These are phyloP conservation scores for Abscondita cerata DNA, from an alignment of 2,888 invertebrate species.

Conservation along the genomic window DNA sequence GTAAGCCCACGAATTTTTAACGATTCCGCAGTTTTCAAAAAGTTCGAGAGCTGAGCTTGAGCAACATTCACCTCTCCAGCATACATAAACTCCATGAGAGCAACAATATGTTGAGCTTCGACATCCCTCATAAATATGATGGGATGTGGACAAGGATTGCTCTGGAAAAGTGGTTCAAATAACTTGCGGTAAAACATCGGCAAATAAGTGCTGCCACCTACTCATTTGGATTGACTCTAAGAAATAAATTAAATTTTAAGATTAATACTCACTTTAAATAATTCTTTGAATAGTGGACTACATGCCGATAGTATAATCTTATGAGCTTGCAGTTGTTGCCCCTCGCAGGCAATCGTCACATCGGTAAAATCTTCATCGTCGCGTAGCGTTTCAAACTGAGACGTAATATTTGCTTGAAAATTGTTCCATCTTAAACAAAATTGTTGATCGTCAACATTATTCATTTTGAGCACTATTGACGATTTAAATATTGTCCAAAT, in stretches of 20 bases:
- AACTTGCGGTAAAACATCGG: slow-evolving; percentile 57
- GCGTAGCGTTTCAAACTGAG: slow-evolving; percentile 84
- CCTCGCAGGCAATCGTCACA: slow-evolving; percentile 87
- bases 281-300: slow-evolving; percentile 87
- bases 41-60: slow-evolving; percentile 77
- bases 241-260: slow-evolving; percentile 45
- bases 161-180: slow-evolving; percentile 64
- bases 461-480: slow-evolving; percentile 42
- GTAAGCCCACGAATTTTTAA: slow-evolving; percentile 80
- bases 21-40: slow-evolving; percentile 80
- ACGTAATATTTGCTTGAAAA: slow-evolving; percentile 86
- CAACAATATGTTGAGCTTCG: slow-evolving; percentile 77
- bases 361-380: slow-evolving; percentile 89
- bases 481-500: slow-evolving; percentile 10
- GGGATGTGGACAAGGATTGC: slow-evolving; percentile 84
- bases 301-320: slow-evolving; percentile 86
- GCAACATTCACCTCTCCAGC: slow-evolving; percentile 85
- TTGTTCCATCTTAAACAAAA: slow-evolving; percentile 92
- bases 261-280: slow-evolving; percentile 75
- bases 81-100: slow-evolving; percentile 85
- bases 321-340: slow-evolving; percentile 82
- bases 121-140: slow-evolving; percentile 87
- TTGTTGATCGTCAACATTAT: slow-evolving; percentile 76
- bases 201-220: slow-evolving; percentile 43
- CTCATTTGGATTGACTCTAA: slow-evolving; percentile 64